Evolutionary conservation across 2,888 invertebrate species (phyloP).

Genomic region (Dynastes grantii): DNA sequence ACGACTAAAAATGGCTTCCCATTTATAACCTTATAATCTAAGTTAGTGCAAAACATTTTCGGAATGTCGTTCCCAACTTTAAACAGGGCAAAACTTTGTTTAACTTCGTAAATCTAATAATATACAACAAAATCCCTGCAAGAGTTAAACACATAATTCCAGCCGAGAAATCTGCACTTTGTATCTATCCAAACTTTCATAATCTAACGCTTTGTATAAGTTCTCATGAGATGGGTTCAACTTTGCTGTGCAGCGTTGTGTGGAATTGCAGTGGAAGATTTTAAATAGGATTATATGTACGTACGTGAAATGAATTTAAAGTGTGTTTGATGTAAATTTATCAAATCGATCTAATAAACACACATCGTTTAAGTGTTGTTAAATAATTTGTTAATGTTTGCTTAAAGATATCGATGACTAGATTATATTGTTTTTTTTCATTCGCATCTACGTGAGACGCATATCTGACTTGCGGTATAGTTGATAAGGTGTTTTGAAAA

Average conservation of each 20-base stretch:
- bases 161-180: constrained; percentile 8
- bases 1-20: background rate
- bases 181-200: constrained; percentile 21
- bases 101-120: constrained; percentile 22
- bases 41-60: constrained; percentile 11
- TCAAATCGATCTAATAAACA: too few species aligned
- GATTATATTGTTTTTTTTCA: too few species aligned
- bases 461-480: background rate
- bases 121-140: constrained; percentile 1
- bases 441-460: background rate
- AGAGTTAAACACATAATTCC: constrained; percentile 12
- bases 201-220: constrained; percentile 4
- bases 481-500: constrained; percentile 7
- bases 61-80: background rate
- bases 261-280: too few species aligned
- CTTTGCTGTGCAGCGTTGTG: too few species aligned
- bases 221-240: too few species aligned
- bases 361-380: too few species aligned
- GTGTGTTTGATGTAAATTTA: too few species aligned
- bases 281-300: too few species aligned
- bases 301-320: too few species aligned
- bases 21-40: background rate
- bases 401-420: too few species aligned
- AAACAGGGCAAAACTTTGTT: too few species aligned
- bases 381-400: too few species aligned